Conservation (phyloP, 2,113 vertebrate species). For the Ardeotis arabs region DNA sequence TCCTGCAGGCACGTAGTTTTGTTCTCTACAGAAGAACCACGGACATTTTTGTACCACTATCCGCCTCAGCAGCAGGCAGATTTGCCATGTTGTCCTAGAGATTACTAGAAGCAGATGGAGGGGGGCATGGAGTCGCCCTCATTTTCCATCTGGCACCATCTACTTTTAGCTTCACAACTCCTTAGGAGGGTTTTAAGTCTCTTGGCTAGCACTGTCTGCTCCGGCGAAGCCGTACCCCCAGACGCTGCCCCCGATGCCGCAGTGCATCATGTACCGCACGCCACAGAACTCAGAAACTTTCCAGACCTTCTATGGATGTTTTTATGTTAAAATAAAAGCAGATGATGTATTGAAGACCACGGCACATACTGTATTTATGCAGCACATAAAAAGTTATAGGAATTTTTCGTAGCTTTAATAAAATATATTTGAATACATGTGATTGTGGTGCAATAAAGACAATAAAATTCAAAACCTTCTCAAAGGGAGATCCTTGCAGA, state of each 20-base stretch:
- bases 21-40: not conserved
- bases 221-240: not conserved
- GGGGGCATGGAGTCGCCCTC: not conserved
- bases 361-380: not conserved
- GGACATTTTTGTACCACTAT: not conserved
- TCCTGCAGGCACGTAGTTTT: not conserved
- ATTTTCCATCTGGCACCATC: constrained; percentile 27
- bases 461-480: not conserved
- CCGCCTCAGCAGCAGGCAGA: not conserved
- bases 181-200: not conserved
- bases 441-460: not conserved
- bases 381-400: not conserved
- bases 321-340: not conserved
- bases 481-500: not conserved
- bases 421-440: not conserved
- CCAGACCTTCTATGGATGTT: not conserved
- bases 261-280: not conserved
- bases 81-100: not conserved
- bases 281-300: not conserved
- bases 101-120: constrained; percentile 41
- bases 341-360: not conserved
- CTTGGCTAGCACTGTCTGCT: not conserved
- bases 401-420: not conserved
- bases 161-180: constrained; percentile 36
- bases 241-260: not conserved